Conservation (phyloP, 2,113 vertebrate species). For the Rhombomys opimus region DNA sequence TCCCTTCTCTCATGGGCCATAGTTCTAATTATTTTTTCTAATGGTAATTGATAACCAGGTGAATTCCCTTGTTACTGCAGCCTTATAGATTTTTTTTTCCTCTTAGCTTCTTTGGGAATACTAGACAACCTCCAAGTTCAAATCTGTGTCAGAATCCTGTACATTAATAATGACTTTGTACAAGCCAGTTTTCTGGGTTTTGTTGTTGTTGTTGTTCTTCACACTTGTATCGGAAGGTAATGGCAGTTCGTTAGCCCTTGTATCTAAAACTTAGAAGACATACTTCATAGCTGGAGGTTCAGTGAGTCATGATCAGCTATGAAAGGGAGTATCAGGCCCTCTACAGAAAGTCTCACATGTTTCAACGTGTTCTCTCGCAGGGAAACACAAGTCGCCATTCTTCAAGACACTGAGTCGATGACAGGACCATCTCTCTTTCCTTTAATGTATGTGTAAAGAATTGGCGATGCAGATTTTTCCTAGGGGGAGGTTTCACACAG, state of each 20-base stretch:
- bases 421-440: constrained; percentile 57
- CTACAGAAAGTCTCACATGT: neutral
- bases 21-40: constrained; percentile 82
- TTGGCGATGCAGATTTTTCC: constrained; percentile 58
- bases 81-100: constrained; percentile 67
- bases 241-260: constrained; percentile 63
- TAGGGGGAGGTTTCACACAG: constrained; percentile 71
- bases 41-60: constrained; percentile 84
- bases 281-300: neutral
- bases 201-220: constrained; percentile 59
- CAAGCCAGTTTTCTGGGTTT: neutral
- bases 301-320: constrained; percentile 53
- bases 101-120: constrained; percentile 68
- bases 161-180: constrained; percentile 64
- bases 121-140: constrained; percentile 73
- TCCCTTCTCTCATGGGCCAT: constrained; percentile 78
- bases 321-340: neutral
- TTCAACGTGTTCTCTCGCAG: constrained; percentile 67
- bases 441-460: constrained; percentile 57
- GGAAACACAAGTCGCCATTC: constrained; percentile 61
- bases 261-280: constrained; percentile 68
- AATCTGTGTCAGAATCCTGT: constrained; percentile 69
- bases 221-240: constrained; percentile 70
- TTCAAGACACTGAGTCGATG: constrained; percentile 44
- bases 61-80: constrained; percentile 73